Percentiles rank a stretch among this genome's conserved stretches.
phyloP scores from a whole-genome alignment of 2,797 vertebrate species.

The Phalloptychus januarius region DNA sequence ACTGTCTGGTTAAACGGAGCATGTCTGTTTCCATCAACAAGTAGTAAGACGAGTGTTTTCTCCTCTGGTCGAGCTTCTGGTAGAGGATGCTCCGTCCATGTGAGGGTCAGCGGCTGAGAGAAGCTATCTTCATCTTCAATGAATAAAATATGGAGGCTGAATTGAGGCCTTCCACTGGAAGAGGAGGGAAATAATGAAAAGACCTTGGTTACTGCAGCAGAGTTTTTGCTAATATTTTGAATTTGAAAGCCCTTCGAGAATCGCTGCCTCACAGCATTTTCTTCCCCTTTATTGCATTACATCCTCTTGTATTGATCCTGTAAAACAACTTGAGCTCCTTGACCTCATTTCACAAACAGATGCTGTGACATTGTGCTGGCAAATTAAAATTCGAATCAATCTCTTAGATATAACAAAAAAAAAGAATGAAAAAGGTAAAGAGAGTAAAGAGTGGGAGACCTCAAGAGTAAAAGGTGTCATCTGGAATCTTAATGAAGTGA shows the following conservation, averaged over 20 bases:
- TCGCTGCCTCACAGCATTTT: conserved; percentile 16
- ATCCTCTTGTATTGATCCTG: conserved; percentile 54
- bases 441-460: conserved; percentile 34
- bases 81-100: conserved; percentile 6
- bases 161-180: conserved; percentile 14
- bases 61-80: conserved; percentile 25
- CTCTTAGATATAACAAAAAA: conserved; percentile 27
- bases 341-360: conserved; percentile 62
- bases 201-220: conserved; percentile 18
- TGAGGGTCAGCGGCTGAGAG: conserved; percentile 22
- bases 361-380: conserved; percentile 55
- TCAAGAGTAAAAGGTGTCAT: conserved; percentile 64
- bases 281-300: conserved; percentile 49
- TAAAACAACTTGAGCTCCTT: conserved; percentile 59
- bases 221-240: conserved; percentile 32
- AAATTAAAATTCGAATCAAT: conserved; percentile 65
- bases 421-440: conserved; percentile 11
- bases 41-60: conserved; percentile 10
- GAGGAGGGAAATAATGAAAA: conserved; percentile 29
- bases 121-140: conserved; percentile 13
- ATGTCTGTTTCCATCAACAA: conserved; percentile 51
- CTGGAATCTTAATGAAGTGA: conserved; percentile 67
- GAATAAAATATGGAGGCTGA: conserved; percentile 29
- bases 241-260: conserved; percentile 15
- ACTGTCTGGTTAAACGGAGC: conserved; percentile 40